Evolutionary conservation across 2,797 vertebrate genomes (phyloP), one percentile per base, ranked within the genome.

Genomic region (Coendou prehensilis): DNA sequence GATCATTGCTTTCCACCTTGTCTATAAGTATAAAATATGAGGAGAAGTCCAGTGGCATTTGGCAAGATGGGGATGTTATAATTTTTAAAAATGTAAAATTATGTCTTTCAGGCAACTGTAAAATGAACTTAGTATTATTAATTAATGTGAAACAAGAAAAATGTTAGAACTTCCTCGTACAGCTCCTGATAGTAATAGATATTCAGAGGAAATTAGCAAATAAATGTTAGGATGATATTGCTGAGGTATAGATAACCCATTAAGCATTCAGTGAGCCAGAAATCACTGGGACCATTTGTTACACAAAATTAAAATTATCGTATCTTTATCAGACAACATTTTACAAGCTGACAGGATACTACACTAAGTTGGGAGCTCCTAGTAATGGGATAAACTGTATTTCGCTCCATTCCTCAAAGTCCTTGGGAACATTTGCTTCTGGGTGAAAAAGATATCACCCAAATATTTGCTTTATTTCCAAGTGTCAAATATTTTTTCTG

Each of bases 131-230:
- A 54, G 41, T 57, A 45, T 33, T 5, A 92, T n/a, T 63, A 69
- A 47, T 69, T 79, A 91, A 54, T 75, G 10, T 56, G 47, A 2
- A 76, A 47, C 13, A 47, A n/a, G 37, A 26, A 82, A 76, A 9
- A 52, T 22, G 8, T 61, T 59, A 78, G 17, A 26, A 67, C 1
- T 18, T 47, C 6, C 78, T 87, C 17, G 71, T 73, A 56, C n/a
- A 87, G 45, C 22, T 73, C 1, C 20, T 81, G 45, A 63, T 28
- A 64, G 76, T 50, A 9, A 67, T 9, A 47, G 47, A 17, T 85
- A 94, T 69, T 90, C n/a, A 85, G 52, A 90, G 17, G 14, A 92
- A 87, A 18, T 75, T 67, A 50, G 6, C 13, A 87, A 81, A 92
- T 57, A 64, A 73, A 59, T 61, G 1, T 80, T 63, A 92, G 10